Base-by-base conservation (phyloP, 2,888 invertebrate genomes). In the Micropterix aruncella region DNA sequence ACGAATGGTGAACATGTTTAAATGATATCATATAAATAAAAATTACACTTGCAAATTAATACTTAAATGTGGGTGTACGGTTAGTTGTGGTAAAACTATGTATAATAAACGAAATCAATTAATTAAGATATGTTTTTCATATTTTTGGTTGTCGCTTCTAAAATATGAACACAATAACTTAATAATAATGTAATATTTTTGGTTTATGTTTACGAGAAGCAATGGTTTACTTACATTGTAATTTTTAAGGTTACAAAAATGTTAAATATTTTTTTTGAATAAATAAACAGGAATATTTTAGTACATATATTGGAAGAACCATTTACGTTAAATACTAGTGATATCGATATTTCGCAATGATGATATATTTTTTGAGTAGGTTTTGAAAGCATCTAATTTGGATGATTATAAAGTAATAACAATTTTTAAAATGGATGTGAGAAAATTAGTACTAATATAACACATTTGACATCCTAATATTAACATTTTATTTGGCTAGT, bases 401-500 rank as follows among this genome's bases (percentile, higher is more conserved):
- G n/a, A n/a, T n/a, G n/a, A n/a, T n/a, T n/a, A n/a, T n/a, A n/a
- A n/a, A n/a, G n/a, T n/a, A n/a, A n/a, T n/a, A n/a, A n/a, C n/a
- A n/a, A n/a, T n/a, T n/a, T n/a, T n/a, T n/a, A n/a, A n/a, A n/a
- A n/a, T n/a, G n/a, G n/a, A n/a, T n/a, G n/a, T n/a, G n/a, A n/a
- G n/a, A n/a, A n/a, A n/a, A n/a, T n/a, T n/a, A n/a, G n/a, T n/a
- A n/a, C n/a, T n/a, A n/a, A n/a, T n/a, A 27, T 27, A 27, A 27
- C n/a, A 27, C 27, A 27, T 27, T 27, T 27, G 27, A 27, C 12
- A 7, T 27, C 27, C 27, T 27, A 47, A 19, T 44, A 41, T 38
- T 44, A 43, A 38, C 15, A 5, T 38, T 14, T 38, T 44, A 40
- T 47, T 47, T 49, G 48, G 47, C 47, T 47, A 47, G 40, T 47